A percentile compares a stretch with the other conserved stretches of the same genome.
phyloP scores from a whole-genome alignment of 35 echinoderm and acorn worm genomes.

The Apostichopus californicus region DNA sequence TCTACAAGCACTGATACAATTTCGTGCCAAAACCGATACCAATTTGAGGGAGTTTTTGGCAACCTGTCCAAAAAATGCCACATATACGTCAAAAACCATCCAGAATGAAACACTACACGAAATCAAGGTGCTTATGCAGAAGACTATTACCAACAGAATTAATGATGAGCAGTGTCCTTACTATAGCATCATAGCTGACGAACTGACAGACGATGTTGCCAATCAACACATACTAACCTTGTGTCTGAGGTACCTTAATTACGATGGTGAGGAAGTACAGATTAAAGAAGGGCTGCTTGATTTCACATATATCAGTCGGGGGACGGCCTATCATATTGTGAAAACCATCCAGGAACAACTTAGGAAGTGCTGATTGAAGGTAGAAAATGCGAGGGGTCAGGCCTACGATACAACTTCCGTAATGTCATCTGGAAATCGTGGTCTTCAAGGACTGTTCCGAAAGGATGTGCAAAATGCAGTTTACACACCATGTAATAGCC shows the following conservation, averaged over 20 bases:
- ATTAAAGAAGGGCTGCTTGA: conserved; percentile 53
- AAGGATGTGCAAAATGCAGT: conserved; percentile 18
- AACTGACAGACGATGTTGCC: conserved; percentile 50
- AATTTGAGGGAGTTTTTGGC: conserved; percentile 27
- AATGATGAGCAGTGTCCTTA: background rate
- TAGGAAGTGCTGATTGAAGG: conserved; percentile 30
- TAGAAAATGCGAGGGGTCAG: conserved; percentile 54
- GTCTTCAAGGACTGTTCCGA: conserved; percentile 30
- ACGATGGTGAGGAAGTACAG: background rate
- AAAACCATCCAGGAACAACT: conserved; percentile 37
- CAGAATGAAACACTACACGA: conserved; percentile 55
- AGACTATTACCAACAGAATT: background rate
- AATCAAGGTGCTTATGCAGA: background rate
- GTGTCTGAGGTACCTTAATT: conserved; percentile 34
- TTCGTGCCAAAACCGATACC: conserved; percentile 26
- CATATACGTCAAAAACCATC: conserved; percentile 62
- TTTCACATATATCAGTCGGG: conserved; percentile 36
- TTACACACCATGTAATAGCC: conserved; percentile 57
- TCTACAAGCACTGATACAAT: conserved; percentile 48
- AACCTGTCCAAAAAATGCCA: conserved; percentile 40
- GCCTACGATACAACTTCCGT: conserved; percentile 52
- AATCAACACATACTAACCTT: conserved; percentile 63
- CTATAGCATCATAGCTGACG: conserved; percentile 45
- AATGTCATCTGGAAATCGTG: conserved; percentile 50
- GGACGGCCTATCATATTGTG: conserved; percentile 36